Evolutionary conservation across 2,797 vertebrate species (phyloP).

Genomic region (Sarcoramphus papa): DNA sequence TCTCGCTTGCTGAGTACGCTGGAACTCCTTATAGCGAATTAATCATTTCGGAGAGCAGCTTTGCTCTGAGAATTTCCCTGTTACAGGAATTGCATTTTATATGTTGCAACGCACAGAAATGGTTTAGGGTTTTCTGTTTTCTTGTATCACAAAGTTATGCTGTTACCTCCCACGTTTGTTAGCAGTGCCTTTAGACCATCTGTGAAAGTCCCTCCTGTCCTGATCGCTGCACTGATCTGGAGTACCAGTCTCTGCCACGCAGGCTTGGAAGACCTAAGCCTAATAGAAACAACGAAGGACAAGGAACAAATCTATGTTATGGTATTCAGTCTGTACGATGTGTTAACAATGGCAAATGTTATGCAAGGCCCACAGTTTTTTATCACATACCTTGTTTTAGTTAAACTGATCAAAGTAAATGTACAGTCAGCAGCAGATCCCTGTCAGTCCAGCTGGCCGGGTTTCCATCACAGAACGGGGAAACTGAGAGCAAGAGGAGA

Average conservation of each 20-base stretch:
- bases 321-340: not conserved
- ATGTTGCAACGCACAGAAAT: not conserved
- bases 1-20: not conserved
- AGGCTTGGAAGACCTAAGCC: not conserved
- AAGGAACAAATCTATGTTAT: not conserved
- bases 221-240: no score
- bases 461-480: not conserved
- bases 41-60: not conserved
- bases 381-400: not conserved
- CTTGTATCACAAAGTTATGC: not conserved
- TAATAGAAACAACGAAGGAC: not conserved
- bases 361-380: not conserved
- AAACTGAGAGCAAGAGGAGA: not conserved
- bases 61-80: not conserved
- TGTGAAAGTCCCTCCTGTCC: not conserved
- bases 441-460: not conserved
- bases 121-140: not conserved
- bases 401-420: not conserved
- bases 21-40: not conserved
- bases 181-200: not conserved
- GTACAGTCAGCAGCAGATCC: not conserved
- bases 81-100: not conserved
- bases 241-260: not conserved
- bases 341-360: not conserved
- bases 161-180: not conserved